A percentile compares a stretch with the other conserved stretches of the same genome.
phyloP scores from a whole-genome alignment of 2,113 vertebrate species.

The Callospermophilus lateralis region DNA sequence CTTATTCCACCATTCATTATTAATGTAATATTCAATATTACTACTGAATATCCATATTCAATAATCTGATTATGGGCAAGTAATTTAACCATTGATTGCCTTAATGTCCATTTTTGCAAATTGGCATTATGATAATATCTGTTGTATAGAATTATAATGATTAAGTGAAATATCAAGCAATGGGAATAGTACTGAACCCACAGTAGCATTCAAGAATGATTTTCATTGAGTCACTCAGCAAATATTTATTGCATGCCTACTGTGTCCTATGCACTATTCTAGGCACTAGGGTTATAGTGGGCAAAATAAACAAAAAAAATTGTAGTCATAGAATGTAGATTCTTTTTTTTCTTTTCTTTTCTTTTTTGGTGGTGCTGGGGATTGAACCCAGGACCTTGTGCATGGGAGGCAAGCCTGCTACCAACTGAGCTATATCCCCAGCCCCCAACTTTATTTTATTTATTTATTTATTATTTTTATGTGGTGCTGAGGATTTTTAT shows the following conservation, averaged over 20 bases:
- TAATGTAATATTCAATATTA: no score
- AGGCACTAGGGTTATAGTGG: background rate
- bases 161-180: conserved; percentile 15
- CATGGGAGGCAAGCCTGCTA: no score
- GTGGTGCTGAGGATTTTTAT: no score
- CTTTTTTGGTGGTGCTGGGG: no score
- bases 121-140: background rate
- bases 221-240: conserved; percentile 45
- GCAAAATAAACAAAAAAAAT: background rate
- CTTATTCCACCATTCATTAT: background rate
- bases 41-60: background rate
- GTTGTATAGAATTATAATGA: conserved; percentile 37
- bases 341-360: background rate
- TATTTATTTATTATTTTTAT: no score
- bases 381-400: no score
- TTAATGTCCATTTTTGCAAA: background rate
- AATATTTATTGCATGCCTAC: background rate
- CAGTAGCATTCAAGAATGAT: background rate
- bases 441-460: no score
- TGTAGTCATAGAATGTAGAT: background rate
- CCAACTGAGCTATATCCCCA: no score
- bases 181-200: background rate
- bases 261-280: background rate
- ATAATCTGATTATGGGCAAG: background rate
- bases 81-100: background rate